Base-by-base conservation (phyloP, 2,888 invertebrate species). In the Drosophila pseudotakahashii region DNA sequence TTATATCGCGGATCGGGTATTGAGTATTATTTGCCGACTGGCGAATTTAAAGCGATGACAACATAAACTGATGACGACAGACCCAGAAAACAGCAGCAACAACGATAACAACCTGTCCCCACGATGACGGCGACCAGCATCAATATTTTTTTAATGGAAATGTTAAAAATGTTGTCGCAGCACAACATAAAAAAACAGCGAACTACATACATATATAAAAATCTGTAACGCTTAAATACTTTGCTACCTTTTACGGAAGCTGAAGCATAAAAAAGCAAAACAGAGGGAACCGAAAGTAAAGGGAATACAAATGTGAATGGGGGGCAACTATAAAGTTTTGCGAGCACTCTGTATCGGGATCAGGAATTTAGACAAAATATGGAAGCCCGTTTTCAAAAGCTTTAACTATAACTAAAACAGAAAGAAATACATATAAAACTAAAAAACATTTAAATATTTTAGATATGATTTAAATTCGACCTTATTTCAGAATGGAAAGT, bases 61-160 rank as follows among this genome's bases (percentile, higher is more conserved):
- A 55, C 89, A 85, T 85, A 80, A 89, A 85, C 74, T 82, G 85
- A 89, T 88, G 89, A 89, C 88, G 88, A 79, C 69, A 68, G 44
- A 75, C 55, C 26, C 82, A 62, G 34, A 59, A 57, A 53, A 41
- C 60, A 47, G 39, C 62, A 59, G 37, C 58, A 42, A 55, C 75
- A 64, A 52, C 54, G 16, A 52, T 42, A 44, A 60, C 55, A 76
- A 79, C 72, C 47, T 59, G 63, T 63, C 66, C 73, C 55, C 66
- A 34, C 63, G 82, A 79, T 79, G 85, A 84, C 64, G 53, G 50
- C 57, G 71, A 54, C 63, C 75, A 82, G 80, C 86, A 88, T 82
- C 78, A 67, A 82, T 79, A 85, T 85, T 77, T 81, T 69, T 83
- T 83, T 85, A 82, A 82, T 82, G 85, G 79, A 83, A 85, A 85